phyloP scores from a whole-genome alignment of 2,888 invertebrate species.

The Drosophila colorata region DNA sequence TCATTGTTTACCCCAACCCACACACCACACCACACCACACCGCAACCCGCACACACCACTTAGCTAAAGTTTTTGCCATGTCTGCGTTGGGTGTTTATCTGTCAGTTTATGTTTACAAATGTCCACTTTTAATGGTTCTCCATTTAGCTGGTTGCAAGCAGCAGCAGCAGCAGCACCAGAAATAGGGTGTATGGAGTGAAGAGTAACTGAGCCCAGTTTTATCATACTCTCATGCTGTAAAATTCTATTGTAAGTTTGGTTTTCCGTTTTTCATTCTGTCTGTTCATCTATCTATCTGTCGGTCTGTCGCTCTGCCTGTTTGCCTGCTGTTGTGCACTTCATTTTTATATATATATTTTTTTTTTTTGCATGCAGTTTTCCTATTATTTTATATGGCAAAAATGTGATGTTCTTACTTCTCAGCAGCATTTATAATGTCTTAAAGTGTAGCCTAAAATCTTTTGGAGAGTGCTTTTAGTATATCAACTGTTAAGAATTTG shows the following conservation, averaged over 20 bases:
- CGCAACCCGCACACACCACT: neutral
- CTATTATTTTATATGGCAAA: neutral
- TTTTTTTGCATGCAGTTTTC: constrained; percentile 12
- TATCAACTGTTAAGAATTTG: neutral
- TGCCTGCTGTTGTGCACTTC: constrained; percentile 10
- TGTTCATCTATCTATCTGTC: constrained; percentile 19
- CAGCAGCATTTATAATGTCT: constrained; percentile 22
- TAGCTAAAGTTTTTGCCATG: constrained; percentile 57
- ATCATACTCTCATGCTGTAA: constrained; percentile 52
- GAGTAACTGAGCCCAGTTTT: constrained; percentile 23
- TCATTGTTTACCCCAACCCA: constrained; percentile 24
- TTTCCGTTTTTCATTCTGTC: constrained; percentile 50
- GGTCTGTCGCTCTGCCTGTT: constrained; percentile 10
- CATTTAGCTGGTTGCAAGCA: constrained; percentile 60
- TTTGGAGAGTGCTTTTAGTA: too few relatives aligned
- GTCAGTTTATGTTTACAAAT: constrained; percentile 81
- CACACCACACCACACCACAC: neutral
- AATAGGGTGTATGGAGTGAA: neutral
- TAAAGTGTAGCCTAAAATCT: neutral
- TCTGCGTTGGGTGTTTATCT: constrained; percentile 75
- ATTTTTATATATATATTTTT: too few relatives aligned
- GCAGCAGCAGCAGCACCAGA: constrained; percentile 7
- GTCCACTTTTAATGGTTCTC: constrained; percentile 78
- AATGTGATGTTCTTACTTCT: constrained; percentile 26
- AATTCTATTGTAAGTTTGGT: constrained; percentile 52